Evolutionary conservation across 1,140 invertebrate genomes (phyloP), one percentile per base, ranked within the genome.

Genomic region (Cyphomyrmex costatus): DNA sequence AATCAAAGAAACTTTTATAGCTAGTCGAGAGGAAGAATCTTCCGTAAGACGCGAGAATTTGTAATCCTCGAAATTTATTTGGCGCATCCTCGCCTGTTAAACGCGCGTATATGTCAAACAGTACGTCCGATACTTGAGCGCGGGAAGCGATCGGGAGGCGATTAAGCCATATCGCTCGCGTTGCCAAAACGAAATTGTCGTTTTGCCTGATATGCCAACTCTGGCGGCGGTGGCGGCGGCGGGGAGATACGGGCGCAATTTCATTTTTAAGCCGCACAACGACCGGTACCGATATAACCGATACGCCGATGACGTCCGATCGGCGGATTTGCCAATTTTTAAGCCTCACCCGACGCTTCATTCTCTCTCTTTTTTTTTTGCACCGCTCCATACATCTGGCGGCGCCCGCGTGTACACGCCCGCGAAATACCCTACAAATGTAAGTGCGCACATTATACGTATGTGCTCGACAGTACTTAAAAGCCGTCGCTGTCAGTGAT

Each of bases 321-420:
- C 93, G 92, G 93, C 93, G 94, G 95, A 94, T 95, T 95, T 94
- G 91, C 92, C 93, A 94, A 94, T 94, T 95, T 93, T 95, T 95
- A 95, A 95, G 93, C 93, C 91, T 92, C 92, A 77, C 85, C 91
- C 90, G 86, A 91, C 90, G 89, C 86, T 88, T 90, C 89, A 90
- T 92, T 90, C 66, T 84, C 49, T n/a, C 46, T 68, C 19, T 56
- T 66, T 86, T 68, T 86, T 58, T 88, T 56, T 56, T 24, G 66
- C 60, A 27, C 79, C 68, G 68, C 66, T 58, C 79, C 68, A 86
- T 85, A 87, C 86, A 90, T 89, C 80, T 65, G 36, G 36, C 36
- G 10, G 8, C 36, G 19, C 19, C 79, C 76, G 79, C 66, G 56
- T 86, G 63, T 89, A 73, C 51, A 90, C 86, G 71, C 65, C 70